Conservation (phyloP, 2,113 vertebrate species). For the Hiodon tergisus region DNA sequence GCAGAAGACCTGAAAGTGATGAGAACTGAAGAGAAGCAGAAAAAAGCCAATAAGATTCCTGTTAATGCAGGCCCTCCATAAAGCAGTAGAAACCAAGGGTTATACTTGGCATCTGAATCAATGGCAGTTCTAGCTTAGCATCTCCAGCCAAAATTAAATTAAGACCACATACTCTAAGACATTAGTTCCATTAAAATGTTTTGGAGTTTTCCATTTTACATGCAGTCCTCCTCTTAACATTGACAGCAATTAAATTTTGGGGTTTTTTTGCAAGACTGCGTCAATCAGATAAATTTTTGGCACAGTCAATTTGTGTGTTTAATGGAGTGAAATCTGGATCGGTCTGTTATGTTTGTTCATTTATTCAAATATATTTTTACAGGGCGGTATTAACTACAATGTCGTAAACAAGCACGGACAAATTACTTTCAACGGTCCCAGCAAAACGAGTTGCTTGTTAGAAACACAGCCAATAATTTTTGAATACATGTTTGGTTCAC, state of each 20-base stretch:
- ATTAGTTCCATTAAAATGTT: no score
- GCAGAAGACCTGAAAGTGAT: no score
- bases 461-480: background rate
- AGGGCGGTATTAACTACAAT: slow-evolving; percentile 2
- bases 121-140: background rate
- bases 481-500: no score
- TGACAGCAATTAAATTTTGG: slow-evolving; percentile 21
- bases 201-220: background rate
- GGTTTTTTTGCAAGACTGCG: slow-evolving; percentile 9
- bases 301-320: slow-evolving; percentile 20
- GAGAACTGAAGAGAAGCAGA: no score
- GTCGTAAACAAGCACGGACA: background rate
- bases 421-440: background rate
- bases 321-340: slow-evolving; percentile 21
- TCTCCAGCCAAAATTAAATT: no score
- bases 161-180: no score
- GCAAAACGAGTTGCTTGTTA: background rate
- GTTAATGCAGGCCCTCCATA: no score
- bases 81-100: background rate
- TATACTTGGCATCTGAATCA: background rate
- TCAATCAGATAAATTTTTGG: slow-evolving; percentile 24
- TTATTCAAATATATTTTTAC: slow-evolving; percentile 8
- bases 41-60: no score
- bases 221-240: slow-evolving; percentile 7
- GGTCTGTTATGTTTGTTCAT: slow-evolving; percentile 6